Evolutionary conservation across 2,797 vertebrate species (phyloP), one percentile per base, ranked within the genome.

Genomic region (Benthosema pterotum): DNA sequence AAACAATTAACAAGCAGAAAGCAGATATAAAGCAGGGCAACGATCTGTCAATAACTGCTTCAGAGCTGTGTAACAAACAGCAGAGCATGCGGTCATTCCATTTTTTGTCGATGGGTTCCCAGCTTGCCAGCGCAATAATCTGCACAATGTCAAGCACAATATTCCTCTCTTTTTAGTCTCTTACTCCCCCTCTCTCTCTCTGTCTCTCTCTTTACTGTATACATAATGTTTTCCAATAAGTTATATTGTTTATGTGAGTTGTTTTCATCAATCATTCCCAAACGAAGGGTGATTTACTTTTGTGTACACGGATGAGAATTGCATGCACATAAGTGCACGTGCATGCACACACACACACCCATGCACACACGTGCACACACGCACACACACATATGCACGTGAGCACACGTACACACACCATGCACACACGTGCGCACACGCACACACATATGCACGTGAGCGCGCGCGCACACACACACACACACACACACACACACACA

Each of bases 401-500:
- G n/a, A n/a, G n/a, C 43, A n/a, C 19, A 58, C 17, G 25, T 43
- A 59, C 13, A 47, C 45, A 15, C 19, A 59, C n/a, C 18, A 47
- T 45, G 16, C 57, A 59, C 46, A 46, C 22, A 16, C n/a, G 32
- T 46, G 32, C 45, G 17, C 43, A 46, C 18, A 17, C 4, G 16
- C 32, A 38, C 32, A 38, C 32, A 38, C 56, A 18, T 1, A 16
- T 38, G 32, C n/a, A n/a, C n/a, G n/a, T n/a, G n/a, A n/a, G n/a
- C 49, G 9, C 15, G 11, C 16, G 17, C 48, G 11, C 3, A 17
- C 49, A 12, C 17, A 13, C 49, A 38, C 47, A 60, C 28, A 38
- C n/a, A 50, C 45, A 48, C 57, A 59, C 57, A 59, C 57, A 28
- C 32, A n/a, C 45, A 15, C 45, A 60, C 28, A 38, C n/a, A 50